Evolutionary conservation across 2,113 vertebrate genomes (phyloP).

Genomic region (Bettongia penicillata): DNA sequence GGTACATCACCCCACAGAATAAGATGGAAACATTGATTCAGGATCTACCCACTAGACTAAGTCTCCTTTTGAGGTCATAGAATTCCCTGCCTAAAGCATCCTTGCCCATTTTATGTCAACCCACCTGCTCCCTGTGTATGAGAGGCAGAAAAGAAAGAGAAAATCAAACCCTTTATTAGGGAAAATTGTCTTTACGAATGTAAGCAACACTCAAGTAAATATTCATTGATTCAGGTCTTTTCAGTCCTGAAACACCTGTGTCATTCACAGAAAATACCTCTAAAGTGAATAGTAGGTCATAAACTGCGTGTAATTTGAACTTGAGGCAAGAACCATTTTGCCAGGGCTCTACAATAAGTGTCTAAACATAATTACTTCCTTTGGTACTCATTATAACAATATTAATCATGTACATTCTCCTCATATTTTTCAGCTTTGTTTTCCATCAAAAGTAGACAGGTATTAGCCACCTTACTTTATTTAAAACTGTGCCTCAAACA

Average conservation of each 20-base stretch:
- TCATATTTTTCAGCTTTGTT: constrained; percentile 46
- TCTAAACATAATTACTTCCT: constrained; percentile 61
- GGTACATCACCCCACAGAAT: not conserved
- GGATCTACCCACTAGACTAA: not conserved
- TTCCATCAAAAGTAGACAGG: constrained; percentile 53
- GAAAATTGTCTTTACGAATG: constrained; percentile 21
- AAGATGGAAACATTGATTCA: not conserved
- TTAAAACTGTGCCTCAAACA: constrained; percentile 31
- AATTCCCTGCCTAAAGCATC: constrained; percentile 1
- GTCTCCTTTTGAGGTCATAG: not conserved
- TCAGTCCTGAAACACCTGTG: constrained; percentile 41
- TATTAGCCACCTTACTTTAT: not conserved
- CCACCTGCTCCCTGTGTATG: not conserved
- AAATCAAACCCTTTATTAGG: constrained; percentile 5
- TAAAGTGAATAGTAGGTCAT: constrained; percentile 4
- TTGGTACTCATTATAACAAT: constrained; percentile 64
- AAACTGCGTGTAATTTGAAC: not conserved
- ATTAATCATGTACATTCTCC: constrained; percentile 70
- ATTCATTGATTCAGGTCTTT: constrained; percentile 25
- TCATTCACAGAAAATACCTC: not conserved
- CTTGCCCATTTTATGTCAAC: not conserved
- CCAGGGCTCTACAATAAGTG: constrained; percentile 49
- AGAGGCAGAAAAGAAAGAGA: not conserved
- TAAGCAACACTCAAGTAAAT: not conserved
- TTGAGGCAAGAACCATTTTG: constrained; percentile 1